phyloP scores from a whole-genome alignment of 2,888 invertebrate genomes.

The Heliconius erato region DNA sequence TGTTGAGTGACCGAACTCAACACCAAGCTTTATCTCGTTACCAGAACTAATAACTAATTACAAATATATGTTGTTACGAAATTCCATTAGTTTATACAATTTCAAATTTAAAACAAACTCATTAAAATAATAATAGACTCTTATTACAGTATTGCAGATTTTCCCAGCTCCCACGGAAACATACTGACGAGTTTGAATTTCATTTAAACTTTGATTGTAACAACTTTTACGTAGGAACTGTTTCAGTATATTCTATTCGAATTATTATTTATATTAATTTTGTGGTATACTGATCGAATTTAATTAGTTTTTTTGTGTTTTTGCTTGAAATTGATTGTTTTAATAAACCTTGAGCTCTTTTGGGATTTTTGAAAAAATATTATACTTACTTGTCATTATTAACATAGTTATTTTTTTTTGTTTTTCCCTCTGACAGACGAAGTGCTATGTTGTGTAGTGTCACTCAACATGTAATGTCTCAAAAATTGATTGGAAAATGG shows the following conservation, averaged over 20 bases:
- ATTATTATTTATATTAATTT: slow-evolving; percentile 23
- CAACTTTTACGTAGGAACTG: slow-evolving; percentile 41
- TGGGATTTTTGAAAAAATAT: too few relatives aligned
- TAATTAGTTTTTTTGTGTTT: background rate
- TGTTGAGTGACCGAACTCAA: background rate
- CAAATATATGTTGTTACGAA: background rate
- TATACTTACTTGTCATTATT: too few relatives aligned
- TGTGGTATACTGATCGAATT: slow-evolving; percentile 1
- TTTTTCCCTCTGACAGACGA: too few relatives aligned
- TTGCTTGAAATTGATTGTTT: too few relatives aligned
- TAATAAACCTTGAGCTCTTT: too few relatives aligned
- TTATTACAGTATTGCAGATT: slow-evolving; percentile 41
- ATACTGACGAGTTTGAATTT: slow-evolving; percentile 49
- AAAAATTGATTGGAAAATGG: too few relatives aligned
- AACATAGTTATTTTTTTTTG: too few relatives aligned
- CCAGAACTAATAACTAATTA: background rate
- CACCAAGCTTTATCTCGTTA: background rate
- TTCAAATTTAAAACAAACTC: slow-evolving; percentile 38
- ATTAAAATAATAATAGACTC: slow-evolving; percentile 42
- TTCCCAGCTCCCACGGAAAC: slow-evolving; percentile 38
- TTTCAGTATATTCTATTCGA: slow-evolving; percentile 37
- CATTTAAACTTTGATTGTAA: slow-evolving; percentile 49
- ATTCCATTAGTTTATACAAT: background rate
- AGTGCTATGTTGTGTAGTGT: too few relatives aligned
- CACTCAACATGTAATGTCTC: too few relatives aligned